These are phyloP conservation scores for Latheticus oryzae DNA, from an alignment of 2,888 invertebrate species.

Conservation along the genomic window DNA sequence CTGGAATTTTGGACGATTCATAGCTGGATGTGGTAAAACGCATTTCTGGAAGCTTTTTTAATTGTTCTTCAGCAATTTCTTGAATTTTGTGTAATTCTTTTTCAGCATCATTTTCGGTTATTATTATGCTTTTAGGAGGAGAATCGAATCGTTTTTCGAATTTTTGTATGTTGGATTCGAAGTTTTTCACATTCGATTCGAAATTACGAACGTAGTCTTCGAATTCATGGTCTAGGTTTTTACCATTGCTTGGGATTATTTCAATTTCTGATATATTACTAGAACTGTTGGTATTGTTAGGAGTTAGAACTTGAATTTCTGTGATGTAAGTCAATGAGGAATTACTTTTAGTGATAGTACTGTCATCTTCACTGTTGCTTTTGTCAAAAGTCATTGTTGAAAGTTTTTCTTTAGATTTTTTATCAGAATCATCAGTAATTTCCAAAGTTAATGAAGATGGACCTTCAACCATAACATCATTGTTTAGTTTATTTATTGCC, in stretches of 20 bases:
- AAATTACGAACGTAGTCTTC: conserved; percentile 62
- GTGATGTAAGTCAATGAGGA: conserved; percentile 74
- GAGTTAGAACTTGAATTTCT: conserved; percentile 78
- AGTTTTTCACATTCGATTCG: conserved; percentile 55
- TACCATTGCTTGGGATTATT: conserved; percentile 62
- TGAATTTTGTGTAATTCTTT: conserved; percentile 62
- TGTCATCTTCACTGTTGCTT: conserved; percentile 31
- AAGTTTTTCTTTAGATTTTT: conserved; percentile 5
- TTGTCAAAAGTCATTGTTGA: neutral
- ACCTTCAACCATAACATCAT: conserved; percentile 55
- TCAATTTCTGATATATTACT: conserved; percentile 58
- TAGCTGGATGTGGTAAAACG: conserved; percentile 75
- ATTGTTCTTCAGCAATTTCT: conserved; percentile 63
- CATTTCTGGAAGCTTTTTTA: conserved; percentile 68
- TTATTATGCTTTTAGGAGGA: conserved; percentile 47
- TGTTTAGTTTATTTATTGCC: conserved; percentile 58
- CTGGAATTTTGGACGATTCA: conserved; percentile 70
- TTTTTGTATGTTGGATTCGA: conserved; percentile 56
- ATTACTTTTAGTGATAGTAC: conserved; percentile 51
- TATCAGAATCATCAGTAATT: conserved; percentile 46
- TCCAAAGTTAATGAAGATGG: conserved; percentile 56
- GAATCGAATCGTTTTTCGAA: conserved; percentile 55
- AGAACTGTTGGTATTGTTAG: conserved; percentile 56
- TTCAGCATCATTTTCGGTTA: conserved; percentile 56
- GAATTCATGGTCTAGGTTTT: conserved; percentile 63